Evolutionary conservation across 2,113 vertebrate species (phyloP).

Genomic region (Cyrtonyx montezumae): DNA sequence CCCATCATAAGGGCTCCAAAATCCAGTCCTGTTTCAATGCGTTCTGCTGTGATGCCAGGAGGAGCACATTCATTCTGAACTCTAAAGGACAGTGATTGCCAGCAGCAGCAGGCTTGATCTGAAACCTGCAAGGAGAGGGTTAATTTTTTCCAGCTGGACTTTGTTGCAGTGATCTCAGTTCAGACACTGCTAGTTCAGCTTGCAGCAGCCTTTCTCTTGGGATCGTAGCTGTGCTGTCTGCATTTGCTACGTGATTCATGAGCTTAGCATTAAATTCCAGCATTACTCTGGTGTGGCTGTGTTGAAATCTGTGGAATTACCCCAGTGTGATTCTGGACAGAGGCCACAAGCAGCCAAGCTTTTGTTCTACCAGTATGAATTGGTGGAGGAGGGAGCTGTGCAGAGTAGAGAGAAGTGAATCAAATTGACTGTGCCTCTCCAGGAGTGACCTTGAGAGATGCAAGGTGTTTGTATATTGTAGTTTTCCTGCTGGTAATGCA

Average conservation of each 20-base stretch:
- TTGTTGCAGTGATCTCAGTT: background rate
- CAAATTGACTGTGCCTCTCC: background rate
- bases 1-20: background rate
- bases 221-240: background rate
- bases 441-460: slow-evolving; percentile 45
- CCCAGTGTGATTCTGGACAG: background rate
- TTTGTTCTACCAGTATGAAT: slow-evolving; percentile 27
- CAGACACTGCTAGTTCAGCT: background rate
- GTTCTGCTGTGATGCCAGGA: background rate
- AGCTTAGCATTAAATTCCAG: slow-evolving; percentile 36
- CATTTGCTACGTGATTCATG: slow-evolving; percentile 67
- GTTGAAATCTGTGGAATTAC: slow-evolving; percentile 63
- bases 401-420: background rate
- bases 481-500: background rate
- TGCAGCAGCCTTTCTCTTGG: slow-evolving; percentile 28
- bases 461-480: background rate
- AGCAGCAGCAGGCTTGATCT: background rate
- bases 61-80: background rate
- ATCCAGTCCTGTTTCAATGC: background rate
- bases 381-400: background rate
- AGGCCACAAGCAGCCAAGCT: background rate
- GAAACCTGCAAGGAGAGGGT: background rate
- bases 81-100: background rate
- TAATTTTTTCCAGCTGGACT: slow-evolving; percentile 3
- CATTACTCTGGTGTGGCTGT: slow-evolving; percentile 46